Evolutionary conservation across 2,888 invertebrate species (phyloP).

Genomic region (Acanthosepion esculentum): DNA sequence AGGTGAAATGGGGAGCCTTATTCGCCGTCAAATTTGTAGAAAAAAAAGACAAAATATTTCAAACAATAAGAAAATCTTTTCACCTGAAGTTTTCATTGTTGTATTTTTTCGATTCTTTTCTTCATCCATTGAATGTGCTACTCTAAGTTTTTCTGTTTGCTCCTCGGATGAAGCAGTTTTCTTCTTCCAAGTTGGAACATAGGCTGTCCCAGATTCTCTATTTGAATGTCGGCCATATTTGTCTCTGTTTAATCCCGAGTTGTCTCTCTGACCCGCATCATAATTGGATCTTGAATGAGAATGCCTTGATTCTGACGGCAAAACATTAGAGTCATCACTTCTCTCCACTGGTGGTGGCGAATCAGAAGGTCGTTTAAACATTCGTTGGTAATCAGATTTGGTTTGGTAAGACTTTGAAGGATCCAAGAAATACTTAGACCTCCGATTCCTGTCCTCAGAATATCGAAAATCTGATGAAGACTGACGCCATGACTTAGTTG

Average conservation of each 20-base stretch:
- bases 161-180: background rate
- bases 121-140: background rate
- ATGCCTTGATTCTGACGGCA: background rate
- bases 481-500: constrained; percentile 15
- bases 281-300: background rate
- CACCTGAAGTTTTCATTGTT: background rate
- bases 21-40: background rate
- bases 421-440: background rate
- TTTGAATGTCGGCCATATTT: background rate
- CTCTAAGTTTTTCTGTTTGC: background rate
- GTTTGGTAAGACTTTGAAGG: constrained; percentile 45
- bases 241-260: background rate
- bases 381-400: background rate
- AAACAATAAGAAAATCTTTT: background rate
- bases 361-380: background rate
- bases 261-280: background rate
- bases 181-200: background rate
- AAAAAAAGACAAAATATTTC: background rate
- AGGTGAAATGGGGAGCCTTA: too few species aligned
- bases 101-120: background rate
- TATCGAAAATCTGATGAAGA: background rate
- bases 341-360: background rate
- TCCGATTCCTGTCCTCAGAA: background rate
- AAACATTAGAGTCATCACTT: background rate
- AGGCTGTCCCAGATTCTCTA: background rate